These are phyloP conservation scores for Ctenomys sociabilis DNA, from an alignment of 2,113 vertebrate species.

Conservation along the genomic window DNA sequence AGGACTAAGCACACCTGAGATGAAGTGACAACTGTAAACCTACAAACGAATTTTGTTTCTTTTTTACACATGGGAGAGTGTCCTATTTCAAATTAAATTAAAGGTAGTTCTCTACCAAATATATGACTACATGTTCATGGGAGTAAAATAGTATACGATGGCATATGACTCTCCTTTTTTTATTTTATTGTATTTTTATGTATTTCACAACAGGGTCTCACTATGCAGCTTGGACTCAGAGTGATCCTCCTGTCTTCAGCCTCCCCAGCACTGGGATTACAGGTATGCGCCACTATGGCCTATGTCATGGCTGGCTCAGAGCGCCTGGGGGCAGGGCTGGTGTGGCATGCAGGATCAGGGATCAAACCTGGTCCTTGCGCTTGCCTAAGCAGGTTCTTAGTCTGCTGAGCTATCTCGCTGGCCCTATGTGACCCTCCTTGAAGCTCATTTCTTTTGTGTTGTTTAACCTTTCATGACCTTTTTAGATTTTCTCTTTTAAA, in stretches of 20 bases:
- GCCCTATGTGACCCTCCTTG: accelerated
- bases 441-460: background rate
- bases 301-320: too few relatives aligned
- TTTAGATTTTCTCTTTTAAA: background rate
- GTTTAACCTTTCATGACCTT: background rate
- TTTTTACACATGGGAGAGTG: background rate
- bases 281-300: too few relatives aligned
- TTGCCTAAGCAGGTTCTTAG: too few relatives aligned
- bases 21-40: background rate
- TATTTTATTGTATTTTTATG: too few relatives aligned
- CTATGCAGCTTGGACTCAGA: too few relatives aligned
- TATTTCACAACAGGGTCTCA: too few relatives aligned
- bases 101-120: background rate
- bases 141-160: background rate
- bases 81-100: background rate
- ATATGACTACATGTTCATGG: background rate
- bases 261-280: too few relatives aligned
- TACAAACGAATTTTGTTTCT: background rate
- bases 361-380: too few relatives aligned
- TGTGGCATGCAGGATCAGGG: too few relatives aligned
- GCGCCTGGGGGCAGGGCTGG: too few relatives aligned
- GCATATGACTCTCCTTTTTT: accelerated
- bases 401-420: too few relatives aligned
- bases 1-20: background rate
- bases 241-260: too few relatives aligned